Evolutionary conservation across 1,140 invertebrate genomes (phyloP).

Genomic region (Drosophila cardini): DNA sequence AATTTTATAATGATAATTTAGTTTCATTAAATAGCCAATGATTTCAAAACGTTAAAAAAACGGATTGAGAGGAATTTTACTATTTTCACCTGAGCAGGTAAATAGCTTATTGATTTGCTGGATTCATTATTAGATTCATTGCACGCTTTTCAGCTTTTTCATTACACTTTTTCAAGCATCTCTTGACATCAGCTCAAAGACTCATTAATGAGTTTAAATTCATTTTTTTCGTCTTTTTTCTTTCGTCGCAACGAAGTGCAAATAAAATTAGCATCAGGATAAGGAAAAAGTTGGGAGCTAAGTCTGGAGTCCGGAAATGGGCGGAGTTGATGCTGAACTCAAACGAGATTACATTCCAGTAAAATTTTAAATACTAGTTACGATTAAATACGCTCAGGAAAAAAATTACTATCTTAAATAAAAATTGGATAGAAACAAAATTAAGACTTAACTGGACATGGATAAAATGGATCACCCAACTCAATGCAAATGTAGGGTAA

Average conservation of each 20-base stretch:
- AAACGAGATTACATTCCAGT: constrained; percentile 71
- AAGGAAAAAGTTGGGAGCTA: not conserved
- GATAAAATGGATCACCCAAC: too few species aligned
- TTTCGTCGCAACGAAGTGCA: constrained; percentile 7
- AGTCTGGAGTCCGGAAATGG: not conserved
- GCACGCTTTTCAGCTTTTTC: constrained; percentile 5
- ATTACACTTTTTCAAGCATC: constrained; percentile 11
- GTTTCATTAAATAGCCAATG: too few species aligned
- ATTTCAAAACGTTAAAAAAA: too few species aligned
- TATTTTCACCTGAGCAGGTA: not conserved
- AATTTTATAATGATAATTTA: too few species aligned
- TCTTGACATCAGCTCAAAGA: constrained; percentile 8
- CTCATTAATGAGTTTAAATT: constrained; percentile 50
- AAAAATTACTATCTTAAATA: too few species aligned
- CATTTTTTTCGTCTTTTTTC: constrained; percentile 11
- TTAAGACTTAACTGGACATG: too few species aligned
- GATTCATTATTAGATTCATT: constrained; percentile 9
- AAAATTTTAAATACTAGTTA: constrained; percentile 56
- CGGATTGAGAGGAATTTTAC: too few species aligned
- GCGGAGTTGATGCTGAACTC: constrained; percentile 17
- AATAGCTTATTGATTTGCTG: constrained; percentile 25
- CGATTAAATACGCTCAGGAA: not conserved
- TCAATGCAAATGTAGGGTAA: too few species aligned
- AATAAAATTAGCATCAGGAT: constrained; percentile 14
- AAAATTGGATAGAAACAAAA: too few species aligned